phyloP scores from a whole-genome alignment of 2,888 invertebrate species.

The Selenia dentaria region DNA sequence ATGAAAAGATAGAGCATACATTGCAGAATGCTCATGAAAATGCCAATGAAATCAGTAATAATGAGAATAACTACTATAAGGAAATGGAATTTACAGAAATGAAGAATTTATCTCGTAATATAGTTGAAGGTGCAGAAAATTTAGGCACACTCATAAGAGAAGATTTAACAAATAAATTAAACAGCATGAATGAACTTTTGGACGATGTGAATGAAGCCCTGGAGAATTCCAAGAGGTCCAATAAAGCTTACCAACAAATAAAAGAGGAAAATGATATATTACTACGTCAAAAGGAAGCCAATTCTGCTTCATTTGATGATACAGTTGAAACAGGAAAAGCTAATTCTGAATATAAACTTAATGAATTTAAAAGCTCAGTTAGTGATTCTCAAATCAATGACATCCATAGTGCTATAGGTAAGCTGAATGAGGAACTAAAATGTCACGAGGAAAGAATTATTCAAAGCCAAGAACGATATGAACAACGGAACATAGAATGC shows the following conservation, averaged over 20 bases:
- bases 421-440: slow-evolving; percentile 64
- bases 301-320: slow-evolving; percentile 23
- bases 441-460: slow-evolving; percentile 69
- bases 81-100: slow-evolving; percentile 70
- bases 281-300: slow-evolving; percentile 31
- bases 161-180: slow-evolving; percentile 77
- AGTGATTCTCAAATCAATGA: slow-evolving; percentile 63
- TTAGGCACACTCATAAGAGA: slow-evolving; percentile 70
- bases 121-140: slow-evolving; percentile 75
- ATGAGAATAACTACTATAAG: slow-evolving; percentile 55
- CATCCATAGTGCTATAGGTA: slow-evolving; percentile 66
- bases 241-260: slow-evolving; percentile 64
- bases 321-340: slow-evolving; percentile 23
- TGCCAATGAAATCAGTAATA: slow-evolving; percentile 54
- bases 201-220: slow-evolving; percentile 75
- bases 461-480: slow-evolving; percentile 60
- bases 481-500: slow-evolving; percentile 66
- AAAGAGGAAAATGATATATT: slow-evolving; percentile 54
- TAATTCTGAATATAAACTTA: slow-evolving; percentile 9
- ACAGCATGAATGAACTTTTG: slow-evolving; percentile 75
- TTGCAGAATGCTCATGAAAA: slow-evolving; percentile 58
- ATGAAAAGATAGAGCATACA: slow-evolving; percentile 61
- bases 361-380: slow-evolving; percentile 32
- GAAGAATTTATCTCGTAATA: slow-evolving; percentile 67
- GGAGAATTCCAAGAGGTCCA: slow-evolving; percentile 71